Conservation (phyloP, 2,113 vertebrate genomes). For the Lophotis ruficrista region DNA sequence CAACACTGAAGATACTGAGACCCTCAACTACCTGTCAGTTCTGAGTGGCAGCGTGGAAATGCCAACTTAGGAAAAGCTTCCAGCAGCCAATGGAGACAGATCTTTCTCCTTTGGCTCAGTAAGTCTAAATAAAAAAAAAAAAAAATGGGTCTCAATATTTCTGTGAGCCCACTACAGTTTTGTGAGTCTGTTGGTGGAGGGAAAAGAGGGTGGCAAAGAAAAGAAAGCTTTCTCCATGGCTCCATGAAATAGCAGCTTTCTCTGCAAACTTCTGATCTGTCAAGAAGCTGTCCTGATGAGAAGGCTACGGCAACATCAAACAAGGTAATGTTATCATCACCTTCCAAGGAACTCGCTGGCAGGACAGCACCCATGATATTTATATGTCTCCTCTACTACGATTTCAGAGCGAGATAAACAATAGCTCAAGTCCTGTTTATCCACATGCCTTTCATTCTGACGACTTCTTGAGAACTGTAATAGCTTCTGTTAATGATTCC, state of each 20-base stretch:
- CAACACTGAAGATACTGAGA: not conserved
- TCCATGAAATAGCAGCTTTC: not conserved
- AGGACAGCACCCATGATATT: not conserved
- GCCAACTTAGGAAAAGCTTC: not conserved
- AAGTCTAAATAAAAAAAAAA: not conserved
- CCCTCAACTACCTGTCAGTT: not conserved
- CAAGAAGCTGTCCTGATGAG: not conserved
- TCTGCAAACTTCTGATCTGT: not conserved
- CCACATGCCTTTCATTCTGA: not conserved
- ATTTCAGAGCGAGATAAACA: not conserved
- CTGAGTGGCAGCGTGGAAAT: not conserved
- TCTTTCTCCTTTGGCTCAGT: not conserved
- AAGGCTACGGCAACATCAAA: not conserved
- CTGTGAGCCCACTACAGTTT: not conserved
- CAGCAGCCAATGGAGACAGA: not conserved
- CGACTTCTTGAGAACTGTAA: not conserved
- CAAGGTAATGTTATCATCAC: not conserved
- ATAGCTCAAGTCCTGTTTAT: not conserved
- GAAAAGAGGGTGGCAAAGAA: not conserved
- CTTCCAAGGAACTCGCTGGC: not conserved
- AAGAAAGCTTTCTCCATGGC: not conserved
- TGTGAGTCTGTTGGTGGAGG: not conserved
- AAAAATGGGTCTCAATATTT: not conserved
- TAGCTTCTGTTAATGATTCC: conserved; percentile 3
- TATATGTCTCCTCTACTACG: not conserved